phyloP scores from a whole-genome alignment of 2,888 invertebrate species.

The Biston betularia region DNA sequence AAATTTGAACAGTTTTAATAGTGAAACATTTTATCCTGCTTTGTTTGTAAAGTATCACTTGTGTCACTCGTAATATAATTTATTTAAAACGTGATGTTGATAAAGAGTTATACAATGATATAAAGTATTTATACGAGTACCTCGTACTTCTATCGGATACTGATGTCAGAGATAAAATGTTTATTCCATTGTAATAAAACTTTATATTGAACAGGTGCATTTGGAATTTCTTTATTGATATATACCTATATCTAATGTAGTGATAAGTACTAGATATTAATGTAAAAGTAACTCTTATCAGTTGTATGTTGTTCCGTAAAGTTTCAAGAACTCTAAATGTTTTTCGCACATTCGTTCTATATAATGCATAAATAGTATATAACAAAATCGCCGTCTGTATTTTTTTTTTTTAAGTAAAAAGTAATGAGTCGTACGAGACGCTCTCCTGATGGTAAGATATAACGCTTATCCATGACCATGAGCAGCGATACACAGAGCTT shows the following conservation, averaged over 20 bases:
- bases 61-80: not conserved
- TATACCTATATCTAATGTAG: not conserved
- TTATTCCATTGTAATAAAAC: conserved; percentile 3
- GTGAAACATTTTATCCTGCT: not conserved
- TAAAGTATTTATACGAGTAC: conserved; percentile 15
- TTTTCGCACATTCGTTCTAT: too few species aligned
- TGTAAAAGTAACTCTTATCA: conserved; percentile 1
- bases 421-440: too few species aligned
- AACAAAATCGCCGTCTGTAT: too few species aligned
- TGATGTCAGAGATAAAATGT: conserved; percentile 14
- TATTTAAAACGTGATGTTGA: conserved; percentile 14
- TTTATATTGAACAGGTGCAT: not conserved
- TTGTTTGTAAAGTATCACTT: not conserved
- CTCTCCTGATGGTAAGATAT: too few species aligned
- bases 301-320: not conserved
- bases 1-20: not conserved
- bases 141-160: conserved; percentile 3
- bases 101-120: not conserved
- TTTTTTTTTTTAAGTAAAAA: too few species aligned
- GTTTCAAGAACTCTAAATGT: not conserved
- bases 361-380: too few species aligned
- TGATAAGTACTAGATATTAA: not conserved
- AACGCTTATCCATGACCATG: too few species aligned
- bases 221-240: not conserved
- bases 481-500: too few species aligned